Evolutionary conservation across 2,888 invertebrate species (phyloP).

Genomic region (Argyresthia goedartella): DNA sequence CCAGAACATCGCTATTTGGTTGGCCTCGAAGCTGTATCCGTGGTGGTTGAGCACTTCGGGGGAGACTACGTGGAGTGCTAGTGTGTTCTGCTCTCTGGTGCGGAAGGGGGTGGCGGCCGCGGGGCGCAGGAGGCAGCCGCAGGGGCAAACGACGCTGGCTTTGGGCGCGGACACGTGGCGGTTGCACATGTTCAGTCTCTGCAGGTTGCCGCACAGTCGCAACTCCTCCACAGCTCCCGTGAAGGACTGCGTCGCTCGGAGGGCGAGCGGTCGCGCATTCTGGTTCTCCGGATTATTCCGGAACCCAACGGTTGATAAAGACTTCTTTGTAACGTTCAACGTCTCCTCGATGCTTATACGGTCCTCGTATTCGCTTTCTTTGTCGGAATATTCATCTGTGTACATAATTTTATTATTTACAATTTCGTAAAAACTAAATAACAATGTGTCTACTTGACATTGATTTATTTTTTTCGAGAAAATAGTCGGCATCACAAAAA

Average conservation of each 20-base stretch:
- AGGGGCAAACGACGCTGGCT: constrained; percentile 49
- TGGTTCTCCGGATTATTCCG: constrained; percentile 42
- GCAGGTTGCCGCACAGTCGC: constrained; percentile 42
- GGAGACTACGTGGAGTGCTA: constrained; percentile 56
- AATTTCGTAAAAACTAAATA: background rate
- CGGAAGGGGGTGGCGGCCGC: constrained; percentile 44
- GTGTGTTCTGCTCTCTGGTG: constrained; percentile 50
- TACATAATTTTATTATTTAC: constrained; percentile 33
- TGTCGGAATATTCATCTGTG: constrained; percentile 55
- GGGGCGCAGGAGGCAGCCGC: constrained; percentile 50
- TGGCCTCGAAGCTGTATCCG: constrained; percentile 67
- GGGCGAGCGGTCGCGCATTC: constrained; percentile 41
- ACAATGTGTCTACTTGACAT: background rate
- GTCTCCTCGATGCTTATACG: constrained; percentile 36
- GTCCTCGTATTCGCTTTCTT: constrained; percentile 53
- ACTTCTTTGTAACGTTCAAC: constrained; percentile 52
- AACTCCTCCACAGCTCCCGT: constrained; percentile 55
- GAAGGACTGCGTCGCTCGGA: constrained; percentile 57
- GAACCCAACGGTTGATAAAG: constrained; percentile 52
- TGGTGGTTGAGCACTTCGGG: constrained; percentile 67
- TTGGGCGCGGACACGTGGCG: constrained; percentile 32
- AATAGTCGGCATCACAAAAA: too few species aligned
- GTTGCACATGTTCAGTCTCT: constrained; percentile 44
- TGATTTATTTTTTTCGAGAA: too few species aligned
- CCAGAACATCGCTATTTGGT: constrained; percentile 75